A percentile compares a stretch with the other conserved stretches of the same genome.
Evolutionary conservation across 2,797 vertebrate genomes (phyloP).

Genomic region (Pampus argenteus): DNA sequence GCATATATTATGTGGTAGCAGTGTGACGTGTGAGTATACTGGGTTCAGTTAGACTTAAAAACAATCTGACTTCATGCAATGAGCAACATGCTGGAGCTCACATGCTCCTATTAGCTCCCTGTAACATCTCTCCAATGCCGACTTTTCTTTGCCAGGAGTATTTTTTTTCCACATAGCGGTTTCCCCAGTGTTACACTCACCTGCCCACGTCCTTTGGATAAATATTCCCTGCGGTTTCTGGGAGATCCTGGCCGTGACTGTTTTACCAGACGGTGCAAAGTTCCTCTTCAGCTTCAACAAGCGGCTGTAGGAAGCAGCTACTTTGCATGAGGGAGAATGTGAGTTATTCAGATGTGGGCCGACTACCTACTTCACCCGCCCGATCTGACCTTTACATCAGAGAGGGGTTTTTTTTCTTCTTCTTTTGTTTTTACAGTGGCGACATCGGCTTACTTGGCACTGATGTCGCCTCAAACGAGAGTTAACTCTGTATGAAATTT

Average conservation of each 20-base stretch:
- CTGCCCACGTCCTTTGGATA: conserved; percentile 43
- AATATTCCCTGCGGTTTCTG: conserved; percentile 46
- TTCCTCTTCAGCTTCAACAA: conserved; percentile 10
- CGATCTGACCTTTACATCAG: conserved; percentile 43
- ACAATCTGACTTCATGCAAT: background rate
- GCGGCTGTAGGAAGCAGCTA: conserved; percentile 26
- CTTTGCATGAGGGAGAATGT: conserved; percentile 59
- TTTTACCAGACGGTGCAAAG: conserved; percentile 24
- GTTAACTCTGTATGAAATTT: conserved; percentile 10
- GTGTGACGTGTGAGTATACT: background rate
- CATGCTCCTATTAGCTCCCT: background rate
- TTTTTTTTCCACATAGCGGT: conserved; percentile 44
- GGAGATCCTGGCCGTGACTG: conserved; percentile 24
- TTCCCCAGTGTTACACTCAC: conserved; percentile 48
- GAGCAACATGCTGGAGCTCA: conserved; percentile 7
- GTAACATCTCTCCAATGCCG: background rate
- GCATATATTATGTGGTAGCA: conserved; percentile 15
- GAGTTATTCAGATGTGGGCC: conserved; percentile 57
- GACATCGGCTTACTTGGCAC: conserved; percentile 3
- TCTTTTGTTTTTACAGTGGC: conserved; percentile 21
- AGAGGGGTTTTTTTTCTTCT: too few species aligned
- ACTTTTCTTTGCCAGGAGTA: conserved; percentile 8
- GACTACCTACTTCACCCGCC: conserved; percentile 38
- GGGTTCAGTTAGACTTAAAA: background rate
- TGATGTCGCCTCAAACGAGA: conserved; percentile 20